These are phyloP conservation scores for Parauchenoglanis punctatus DNA, from an alignment of 2,797 vertebrate genomes.

Conservation along the genomic window DNA sequence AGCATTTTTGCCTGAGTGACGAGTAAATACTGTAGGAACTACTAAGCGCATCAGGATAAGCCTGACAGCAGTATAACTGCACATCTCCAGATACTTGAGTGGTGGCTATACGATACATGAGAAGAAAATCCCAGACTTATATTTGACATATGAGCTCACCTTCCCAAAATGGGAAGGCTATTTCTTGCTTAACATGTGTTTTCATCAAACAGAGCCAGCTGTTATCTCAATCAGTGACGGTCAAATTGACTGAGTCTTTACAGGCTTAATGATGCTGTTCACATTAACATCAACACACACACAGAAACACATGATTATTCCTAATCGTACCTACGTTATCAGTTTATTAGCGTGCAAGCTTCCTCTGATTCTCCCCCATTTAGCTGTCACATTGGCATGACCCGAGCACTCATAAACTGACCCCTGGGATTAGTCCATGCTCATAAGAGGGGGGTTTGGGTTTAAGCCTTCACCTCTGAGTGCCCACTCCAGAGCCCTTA, in stretches of 20 bases:
- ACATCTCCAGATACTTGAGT: neutral
- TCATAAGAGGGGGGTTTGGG: slow-evolving; percentile 26
- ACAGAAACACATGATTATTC: slow-evolving; percentile 30
- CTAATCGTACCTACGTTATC: slow-evolving; percentile 23
- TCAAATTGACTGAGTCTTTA: neutral
- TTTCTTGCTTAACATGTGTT: slow-evolving; percentile 14
- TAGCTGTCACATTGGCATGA: slow-evolving; percentile 76
- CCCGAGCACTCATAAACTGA: slow-evolving; percentile 76
- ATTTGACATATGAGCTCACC: neutral
- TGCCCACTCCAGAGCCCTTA: slow-evolving; percentile 74
- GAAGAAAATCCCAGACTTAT: neutral
- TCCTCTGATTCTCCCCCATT: slow-evolving; percentile 57
- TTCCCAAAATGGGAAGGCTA: slow-evolving; percentile 1
- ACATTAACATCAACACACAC: slow-evolving; percentile 13
- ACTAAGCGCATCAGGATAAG: neutral
- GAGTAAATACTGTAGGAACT: too few relatives aligned
- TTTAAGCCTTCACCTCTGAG: slow-evolving; percentile 70
- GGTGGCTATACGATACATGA: neutral
- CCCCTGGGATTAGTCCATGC: slow-evolving; percentile 72
- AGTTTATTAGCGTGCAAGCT: slow-evolving; percentile 69
- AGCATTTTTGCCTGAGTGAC: neutral
- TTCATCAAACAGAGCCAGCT: neutral
- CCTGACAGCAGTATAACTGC: neutral
- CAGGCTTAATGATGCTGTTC: neutral
- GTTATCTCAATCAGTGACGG: neutral